A percentile compares a stretch with the other conserved stretches of the same genome.
Evolutionary conservation across 30 jellyfish, hydroid and myxozoan species (phyloP).

Genomic region (Aurelia coerulea): DNA sequence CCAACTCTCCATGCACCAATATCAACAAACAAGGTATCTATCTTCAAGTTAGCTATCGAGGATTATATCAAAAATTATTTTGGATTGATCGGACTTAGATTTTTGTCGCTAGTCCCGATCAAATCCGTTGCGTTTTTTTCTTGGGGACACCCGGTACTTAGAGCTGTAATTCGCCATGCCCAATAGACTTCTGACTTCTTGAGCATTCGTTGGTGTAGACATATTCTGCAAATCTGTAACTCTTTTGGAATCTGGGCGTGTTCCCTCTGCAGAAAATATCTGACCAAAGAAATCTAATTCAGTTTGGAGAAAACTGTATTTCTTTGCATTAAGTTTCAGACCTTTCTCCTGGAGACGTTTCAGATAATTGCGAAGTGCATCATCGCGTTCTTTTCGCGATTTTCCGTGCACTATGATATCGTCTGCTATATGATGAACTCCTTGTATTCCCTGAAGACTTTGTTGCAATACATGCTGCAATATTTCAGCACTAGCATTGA

Average conservation of each 20-base stretch:
- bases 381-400: constrained; percentile 49
- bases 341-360: constrained; percentile 44
- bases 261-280: not conserved
- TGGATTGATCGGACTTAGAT: no score
- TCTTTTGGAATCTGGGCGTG: constrained; percentile 60
- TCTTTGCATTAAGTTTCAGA: constrained; percentile 37
- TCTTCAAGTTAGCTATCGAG: no score
- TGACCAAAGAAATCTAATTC: constrained; percentile 33
- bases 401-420: constrained; percentile 59
- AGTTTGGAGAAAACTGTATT: constrained; percentile 29
- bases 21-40: no score
- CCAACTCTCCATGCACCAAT: no score
- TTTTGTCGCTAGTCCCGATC: no score
- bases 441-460: constrained; percentile 36
- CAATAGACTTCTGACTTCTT: constrained; percentile 60
- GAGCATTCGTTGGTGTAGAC: constrained; percentile 30
- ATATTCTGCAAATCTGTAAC: not conserved
- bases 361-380: constrained; percentile 31
- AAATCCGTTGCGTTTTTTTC: no score
- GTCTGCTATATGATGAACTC: constrained; percentile 65
- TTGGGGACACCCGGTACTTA: not conserved
- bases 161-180: constrained; percentile 61
- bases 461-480: constrained; percentile 52
- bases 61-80: no score
- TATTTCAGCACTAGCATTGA: constrained; percentile 13